These are phyloP conservation scores for Corapipo altera DNA, from an alignment of 2,113 vertebrate genomes.

Conservation along the genomic window DNA sequence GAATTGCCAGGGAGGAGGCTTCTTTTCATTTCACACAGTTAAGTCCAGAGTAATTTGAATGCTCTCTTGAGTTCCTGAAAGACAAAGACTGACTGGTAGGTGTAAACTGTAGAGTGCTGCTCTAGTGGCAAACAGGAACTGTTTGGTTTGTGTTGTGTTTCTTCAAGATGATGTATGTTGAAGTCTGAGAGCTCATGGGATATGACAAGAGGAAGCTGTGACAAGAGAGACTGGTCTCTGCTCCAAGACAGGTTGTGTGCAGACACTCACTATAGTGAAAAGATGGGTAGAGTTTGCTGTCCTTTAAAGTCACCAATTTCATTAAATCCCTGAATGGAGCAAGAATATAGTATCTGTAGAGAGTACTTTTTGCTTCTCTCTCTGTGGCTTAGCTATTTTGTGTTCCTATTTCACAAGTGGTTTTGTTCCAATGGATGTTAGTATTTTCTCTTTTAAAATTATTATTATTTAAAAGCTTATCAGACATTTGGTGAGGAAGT, in stretches of 20 bases:
- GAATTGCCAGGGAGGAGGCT: background rate
- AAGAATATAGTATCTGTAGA: background rate
- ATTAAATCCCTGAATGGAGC: background rate
- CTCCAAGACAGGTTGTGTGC: background rate
- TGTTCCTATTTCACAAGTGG: background rate
- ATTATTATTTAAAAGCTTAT: background rate
- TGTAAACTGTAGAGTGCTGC: background rate
- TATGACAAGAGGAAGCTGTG: background rate
- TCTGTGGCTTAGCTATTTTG: background rate
- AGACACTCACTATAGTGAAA: background rate
- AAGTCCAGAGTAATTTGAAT: background rate
- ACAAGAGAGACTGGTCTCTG: background rate
- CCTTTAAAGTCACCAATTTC: background rate
- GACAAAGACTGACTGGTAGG: background rate
- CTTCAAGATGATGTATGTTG: background rate
- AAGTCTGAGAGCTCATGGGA: background rate
- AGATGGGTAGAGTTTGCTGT: background rate
- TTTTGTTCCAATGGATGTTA: background rate
- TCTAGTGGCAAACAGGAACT: background rate
- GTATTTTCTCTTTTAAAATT: background rate
- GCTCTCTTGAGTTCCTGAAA: background rate
- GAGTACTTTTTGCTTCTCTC: background rate
- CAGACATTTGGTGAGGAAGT: background rate
- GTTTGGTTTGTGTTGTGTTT: background rate
- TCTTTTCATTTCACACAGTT: background rate